Conservation (phyloP, 2,113 vertebrate genomes). For the Scolopax mira region DNA sequence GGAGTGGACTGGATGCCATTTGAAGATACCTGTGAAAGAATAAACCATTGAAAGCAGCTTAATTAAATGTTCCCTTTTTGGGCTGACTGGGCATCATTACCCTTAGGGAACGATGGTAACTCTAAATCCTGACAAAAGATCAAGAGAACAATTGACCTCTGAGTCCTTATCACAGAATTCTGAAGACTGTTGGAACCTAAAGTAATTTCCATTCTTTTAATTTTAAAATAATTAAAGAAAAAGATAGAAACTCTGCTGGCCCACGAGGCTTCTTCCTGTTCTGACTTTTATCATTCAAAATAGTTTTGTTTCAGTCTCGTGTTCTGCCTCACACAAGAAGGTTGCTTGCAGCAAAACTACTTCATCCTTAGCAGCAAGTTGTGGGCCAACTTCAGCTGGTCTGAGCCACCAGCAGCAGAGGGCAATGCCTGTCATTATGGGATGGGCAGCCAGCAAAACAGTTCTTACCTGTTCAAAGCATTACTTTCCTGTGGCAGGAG, state of each 20-base stretch:
- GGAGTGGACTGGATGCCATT: slow-evolving; percentile 96
- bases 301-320: neutral
- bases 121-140: neutral
- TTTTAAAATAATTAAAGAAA: neutral
- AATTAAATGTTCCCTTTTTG: neutral
- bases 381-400: neutral
- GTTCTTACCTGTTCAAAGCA: neutral
- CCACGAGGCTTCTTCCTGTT: neutral
- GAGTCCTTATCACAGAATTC: neutral
- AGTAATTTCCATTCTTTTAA: neutral
- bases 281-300: neutral
- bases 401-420: neutral
- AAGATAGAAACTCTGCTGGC: neutral
- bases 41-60: neutral
- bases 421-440: neutral
- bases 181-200: neutral
- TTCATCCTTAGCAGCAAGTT: neutral
- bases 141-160: neutral
- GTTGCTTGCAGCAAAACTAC: neutral
- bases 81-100: too few species aligned
- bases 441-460: neutral
- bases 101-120: neutral
- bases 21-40: slow-evolving; percentile 85
- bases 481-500: neutral
- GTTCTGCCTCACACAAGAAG: neutral